Evolutionary conservation across 2,797 vertebrate genomes (phyloP), one percentile per base, ranked within the genome.

Genomic region (Scleropages formosus): DNA sequence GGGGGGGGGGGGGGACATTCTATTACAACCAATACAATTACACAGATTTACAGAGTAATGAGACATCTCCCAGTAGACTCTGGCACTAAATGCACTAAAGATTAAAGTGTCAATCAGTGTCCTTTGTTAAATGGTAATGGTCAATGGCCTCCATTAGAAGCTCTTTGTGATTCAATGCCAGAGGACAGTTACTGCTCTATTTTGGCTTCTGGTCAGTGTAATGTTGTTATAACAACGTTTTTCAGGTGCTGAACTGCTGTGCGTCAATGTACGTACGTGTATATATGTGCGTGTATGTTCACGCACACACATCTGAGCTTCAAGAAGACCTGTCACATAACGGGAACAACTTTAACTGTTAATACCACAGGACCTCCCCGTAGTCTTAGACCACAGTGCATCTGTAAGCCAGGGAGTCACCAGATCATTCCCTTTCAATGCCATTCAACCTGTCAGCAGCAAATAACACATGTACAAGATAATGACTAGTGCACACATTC

Each of bases 401-500:
- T 12, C 6, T 20, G 13, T 24, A 68, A 68, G 51, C 44, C 20
- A 68, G n/a, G 16, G 51, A 49, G 51, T 20, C 49, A 51, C 44
- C 66, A 18, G 22, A 68, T n/a, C 22, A 44, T 20, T 47, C 13
- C 49, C 26, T 68, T 51, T 47, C 11, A 11, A 26, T 44, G 20
- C 66, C 66, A 24, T 10, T 68, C 20, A 51, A 6, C 47, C 66
- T 68, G 22, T 68, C 44, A 49, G 66, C 66, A 26, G 46, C 66
- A n/a, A 68, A 68, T 24, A 22, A 68, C 46, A 51, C 4, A 6
- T 22, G 46, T 51, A 44, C 66, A 51, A 47, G 44, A 68, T 68
- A 51, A 68, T 51, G 66, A 68, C 51, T 68, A 47, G 53, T 13
- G 51, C 27, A 46, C 68, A 26, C 49, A 24, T 70, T 56, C 68